These are phyloP conservation scores for Irena cyanogastra DNA, from an alignment of 2,113 vertebrate species.

Conservation along the genomic window DNA sequence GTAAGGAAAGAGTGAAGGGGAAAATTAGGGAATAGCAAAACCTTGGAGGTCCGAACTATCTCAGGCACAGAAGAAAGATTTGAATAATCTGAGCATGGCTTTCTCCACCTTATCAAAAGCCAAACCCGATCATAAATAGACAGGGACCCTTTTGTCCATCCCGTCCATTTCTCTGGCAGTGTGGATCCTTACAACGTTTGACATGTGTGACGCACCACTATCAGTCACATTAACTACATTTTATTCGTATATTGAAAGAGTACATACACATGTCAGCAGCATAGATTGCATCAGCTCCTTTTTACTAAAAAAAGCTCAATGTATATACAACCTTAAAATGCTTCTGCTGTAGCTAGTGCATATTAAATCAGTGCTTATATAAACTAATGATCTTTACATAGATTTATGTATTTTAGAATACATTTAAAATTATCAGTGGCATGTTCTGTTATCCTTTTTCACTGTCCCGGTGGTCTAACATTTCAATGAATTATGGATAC, in stretches of 20 bases:
- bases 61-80: background rate
- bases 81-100: background rate
- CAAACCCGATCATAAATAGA: background rate
- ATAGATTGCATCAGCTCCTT: slow-evolving; percentile 4
- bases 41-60: background rate
- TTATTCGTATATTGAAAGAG: slow-evolving; percentile 63
- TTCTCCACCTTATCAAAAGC: background rate
- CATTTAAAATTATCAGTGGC: slow-evolving; percentile 54
- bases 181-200: fast-evolving
- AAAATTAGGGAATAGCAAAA: background rate
- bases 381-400: slow-evolving; percentile 54
- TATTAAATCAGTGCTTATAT: slow-evolving; percentile 31
- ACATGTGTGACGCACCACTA: fast-evolving
- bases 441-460: slow-evolving; percentile 34
- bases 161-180: background rate
- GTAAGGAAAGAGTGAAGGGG: slow-evolving; percentile 20
- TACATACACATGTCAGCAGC: slow-evolving; percentile 39
- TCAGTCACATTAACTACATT: slow-evolving; percentile 17
- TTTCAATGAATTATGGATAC: background rate
- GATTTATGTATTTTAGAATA: slow-evolving; percentile 37
- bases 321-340: slow-evolving; percentile 57
- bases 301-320: slow-evolving; percentile 56
- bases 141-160: background rate
- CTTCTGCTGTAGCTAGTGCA: background rate
- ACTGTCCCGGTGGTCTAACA: background rate